A percentile compares a stretch with the other conserved stretches of the same genome.
Conservation (phyloP, 2,113 vertebrate genomes). For the Odocoileus hemionus region DNA sequence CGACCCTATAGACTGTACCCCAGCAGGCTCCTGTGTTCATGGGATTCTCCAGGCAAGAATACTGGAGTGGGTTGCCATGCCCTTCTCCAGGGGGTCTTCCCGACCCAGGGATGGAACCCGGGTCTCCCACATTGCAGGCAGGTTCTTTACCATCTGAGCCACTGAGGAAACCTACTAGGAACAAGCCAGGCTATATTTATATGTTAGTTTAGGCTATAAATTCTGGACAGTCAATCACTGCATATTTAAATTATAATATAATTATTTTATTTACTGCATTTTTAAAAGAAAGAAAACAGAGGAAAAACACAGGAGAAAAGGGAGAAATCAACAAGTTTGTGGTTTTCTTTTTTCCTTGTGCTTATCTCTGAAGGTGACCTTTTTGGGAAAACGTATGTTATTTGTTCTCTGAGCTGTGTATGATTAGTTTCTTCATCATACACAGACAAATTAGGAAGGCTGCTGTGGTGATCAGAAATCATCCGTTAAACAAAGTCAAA, state of each 20-base stretch:
- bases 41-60: not conserved
- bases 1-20: not conserved
- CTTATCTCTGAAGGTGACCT: constrained; percentile 57
- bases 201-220: not conserved
- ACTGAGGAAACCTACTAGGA: not conserved
- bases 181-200: not conserved
- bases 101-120: not conserved
- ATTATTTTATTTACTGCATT: not conserved
- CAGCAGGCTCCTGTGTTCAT: not conserved
- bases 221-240: not conserved
- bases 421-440: constrained; percentile 62
- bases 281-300: not conserved
- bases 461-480: constrained; percentile 52
- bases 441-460: constrained; percentile 68
- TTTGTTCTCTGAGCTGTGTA: constrained; percentile 61
- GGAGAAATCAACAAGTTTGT: not conserved
- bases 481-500: constrained; percentile 68
- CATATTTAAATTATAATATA: constrained; percentile 14
- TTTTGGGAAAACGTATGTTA: constrained; percentile 44
- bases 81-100: not conserved
- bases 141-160: not conserved
- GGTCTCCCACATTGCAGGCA: not conserved
- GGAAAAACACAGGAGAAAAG: not conserved
- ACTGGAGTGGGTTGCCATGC: not conserved
- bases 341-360: not conserved